Conservation (phyloP, 2,797 vertebrate species). For the Menidia menidia region DNA sequence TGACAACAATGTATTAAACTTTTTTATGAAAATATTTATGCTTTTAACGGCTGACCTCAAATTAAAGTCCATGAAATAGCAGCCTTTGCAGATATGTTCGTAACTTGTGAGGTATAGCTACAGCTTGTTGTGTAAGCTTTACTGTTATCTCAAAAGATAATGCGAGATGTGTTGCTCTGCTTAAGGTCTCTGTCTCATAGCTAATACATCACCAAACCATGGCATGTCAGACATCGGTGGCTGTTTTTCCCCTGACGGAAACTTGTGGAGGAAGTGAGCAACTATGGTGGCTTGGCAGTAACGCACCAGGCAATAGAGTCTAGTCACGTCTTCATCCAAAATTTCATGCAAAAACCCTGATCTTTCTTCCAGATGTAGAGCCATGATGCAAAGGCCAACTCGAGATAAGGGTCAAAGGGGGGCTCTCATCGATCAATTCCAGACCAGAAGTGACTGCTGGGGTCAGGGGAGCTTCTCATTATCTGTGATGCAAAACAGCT, state of each 20-base stretch:
- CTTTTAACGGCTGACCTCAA: conserved; percentile 40
- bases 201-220: conserved; percentile 68
- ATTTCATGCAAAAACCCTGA: conserved; percentile 62
- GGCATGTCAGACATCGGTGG: conserved; percentile 69
- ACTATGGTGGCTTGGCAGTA: conserved; percentile 79
- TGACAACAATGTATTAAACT: conserved; percentile 38
- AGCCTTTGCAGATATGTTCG: not conserved
- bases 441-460: conserved; percentile 59
- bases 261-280: conserved; percentile 76
- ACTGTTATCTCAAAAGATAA: conserved; percentile 43
- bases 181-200: conserved; percentile 56
- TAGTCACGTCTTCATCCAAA: conserved; percentile 76
- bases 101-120: not conserved
- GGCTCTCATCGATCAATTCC: conserved; percentile 74
- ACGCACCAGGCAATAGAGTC: conserved; percentile 65
- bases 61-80: not conserved
- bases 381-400: conserved; percentile 62
- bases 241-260: conserved; percentile 66
- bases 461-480: conserved; percentile 71
- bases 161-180: conserved; percentile 55
- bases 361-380: conserved; percentile 78
- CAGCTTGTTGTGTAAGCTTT: not conserved
- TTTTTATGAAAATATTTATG: conserved; percentile 32
- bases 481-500: conserved; percentile 77
- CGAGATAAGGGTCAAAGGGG: conserved; percentile 75